Evolutionary conservation across 1,140 invertebrate species (phyloP), one percentile per base, ranked within the genome.

Genomic region (Dendroctonus ponderosae): DNA sequence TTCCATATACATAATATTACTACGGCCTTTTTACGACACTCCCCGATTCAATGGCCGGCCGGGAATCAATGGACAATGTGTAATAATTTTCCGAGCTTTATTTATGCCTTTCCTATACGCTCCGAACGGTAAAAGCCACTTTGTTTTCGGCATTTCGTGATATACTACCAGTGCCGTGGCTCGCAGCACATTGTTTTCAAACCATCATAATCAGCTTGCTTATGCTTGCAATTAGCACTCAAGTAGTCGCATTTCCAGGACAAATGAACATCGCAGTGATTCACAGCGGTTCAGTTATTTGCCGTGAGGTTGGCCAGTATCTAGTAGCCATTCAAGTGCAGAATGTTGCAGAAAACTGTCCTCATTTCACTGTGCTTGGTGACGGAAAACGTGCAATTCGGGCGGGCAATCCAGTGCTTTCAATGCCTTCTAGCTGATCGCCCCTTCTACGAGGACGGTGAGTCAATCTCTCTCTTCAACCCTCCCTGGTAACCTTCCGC

Each of bases 11-110:
- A 61, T 49, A 51, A 52, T 51, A 62, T 52, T 40, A 51, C 38
- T 41, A 46, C 42, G 48, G 39, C 14, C 48, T 62, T 62, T 62
- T 62, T 62, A 62, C 49, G 60, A 51, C 60, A 51, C 60, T 62
- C 60, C 60, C 11, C 60, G 41, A 62, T 62, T 62, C 60, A 62
- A 62, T 62, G 60, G 48, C 49, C 11, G 57, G 12, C 57, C 6
- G 48, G 5, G 60, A 62, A 62, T 62, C 60, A 62, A 62, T 62
- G 60, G 49, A 62, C 60, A 62, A 62, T 62, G 60, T 52, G 60
- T 62, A 62, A 62, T 62, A 62, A 62, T 52, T 62, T 62, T 62
- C 26, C 51, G 12, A 26, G 48, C 6, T 7, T 62, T 62, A 62
- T 62, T 62, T 62, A 62, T 62, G 39, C 40, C 48, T n/a, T 62